Evolutionary conservation across 2,888 invertebrate genomes (phyloP), one percentile per base, ranked within the genome.

Genomic region (Brachynemurus nebulosus): DNA sequence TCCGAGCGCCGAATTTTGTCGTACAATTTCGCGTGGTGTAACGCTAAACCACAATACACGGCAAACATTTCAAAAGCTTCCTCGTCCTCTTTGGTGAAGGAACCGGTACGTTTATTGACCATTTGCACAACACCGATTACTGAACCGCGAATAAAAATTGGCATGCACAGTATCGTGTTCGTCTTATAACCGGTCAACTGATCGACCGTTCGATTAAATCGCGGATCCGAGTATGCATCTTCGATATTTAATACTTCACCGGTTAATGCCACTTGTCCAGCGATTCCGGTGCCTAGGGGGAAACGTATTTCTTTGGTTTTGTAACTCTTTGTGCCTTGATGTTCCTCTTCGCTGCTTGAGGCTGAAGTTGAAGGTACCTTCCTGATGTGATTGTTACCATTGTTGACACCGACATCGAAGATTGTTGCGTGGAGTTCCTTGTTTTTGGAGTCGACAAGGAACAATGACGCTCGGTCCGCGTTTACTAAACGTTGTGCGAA

Each of bases 51-150:
- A 57, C 88, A 88, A 58, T 89, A 89, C 6, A 86, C 76, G 1
- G 88, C 84, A 58, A 89, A 88, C 50, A 79, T 80, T 59, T 84
- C 81, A 62, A 89, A 89, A 0, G 85, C 78, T 44, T 79, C 78
- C 59, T 86, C 86, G 55, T 90, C 89, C 37, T 80, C 77, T 55
- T 63, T 67, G 4, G 68, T 68, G 63, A 75, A 84, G 59, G 50
- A 59, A 0, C 70, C 72, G n/a, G 65, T 63, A 14, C 70, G 66
- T 56, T 79, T 79, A 53, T 79, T 79, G 0, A 89, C 85, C 88
- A 89, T 89, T 65, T 90, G 88, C 1, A 89, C 86, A 1, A 89
- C 88, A 19, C 41, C 88, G 47, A 89, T 88, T 7, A 86, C 76
- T 48, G 70, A 72, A 25, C 80, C 79, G 46, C 84, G 68, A 14